Evolutionary conservation across 1,140 invertebrate species (phyloP).

Genomic region (Drosophila takahashii): DNA sequence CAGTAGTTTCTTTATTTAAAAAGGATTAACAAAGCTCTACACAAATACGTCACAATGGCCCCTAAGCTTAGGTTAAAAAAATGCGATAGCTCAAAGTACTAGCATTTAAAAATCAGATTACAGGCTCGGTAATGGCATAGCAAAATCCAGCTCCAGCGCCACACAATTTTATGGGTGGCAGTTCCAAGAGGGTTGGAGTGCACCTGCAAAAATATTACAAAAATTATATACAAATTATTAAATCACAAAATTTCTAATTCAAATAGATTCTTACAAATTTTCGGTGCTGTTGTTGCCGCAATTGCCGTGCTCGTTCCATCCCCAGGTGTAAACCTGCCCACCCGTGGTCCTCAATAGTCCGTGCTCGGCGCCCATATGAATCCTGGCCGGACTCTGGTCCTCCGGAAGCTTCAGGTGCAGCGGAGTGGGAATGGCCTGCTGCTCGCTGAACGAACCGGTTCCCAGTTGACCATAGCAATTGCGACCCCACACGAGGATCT

Average conservation of each 20-base stretch:
- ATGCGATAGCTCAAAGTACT: background rate
- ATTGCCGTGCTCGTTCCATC: conserved; percentile 96
- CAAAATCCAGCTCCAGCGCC: conserved; percentile 81
- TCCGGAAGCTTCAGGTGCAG: conserved; percentile 48
- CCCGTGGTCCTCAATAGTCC: conserved; percentile 87
- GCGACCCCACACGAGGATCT: conserved; percentile 90
- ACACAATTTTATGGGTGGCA: conserved; percentile 66
- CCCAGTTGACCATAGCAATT: conserved; percentile 92
- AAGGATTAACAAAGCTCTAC: conserved; percentile 15
- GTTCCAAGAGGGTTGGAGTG: conserved; percentile 53
- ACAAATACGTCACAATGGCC: background rate
- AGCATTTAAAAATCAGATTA: conserved; percentile 5
- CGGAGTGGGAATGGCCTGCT: conserved; percentile 59
- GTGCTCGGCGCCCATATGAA: conserved; percentile 92
- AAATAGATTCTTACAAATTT: conserved; percentile 39
- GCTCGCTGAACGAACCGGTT: conserved; percentile 48
- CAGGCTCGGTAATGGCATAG: conserved; percentile 67
- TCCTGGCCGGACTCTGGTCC: conserved; percentile 73
- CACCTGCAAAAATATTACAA: conserved; percentile 46
- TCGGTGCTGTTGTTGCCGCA: conserved; percentile 89
- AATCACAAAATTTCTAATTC: too few species aligned
- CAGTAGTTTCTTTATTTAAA: conserved; percentile 24
- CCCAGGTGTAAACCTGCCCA: conserved; percentile 90
- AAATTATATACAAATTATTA: background rate
- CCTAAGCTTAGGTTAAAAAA: background rate